Conservation (phyloP, 2,797 vertebrate genomes). For the Lithobates sylvaticus region DNA sequence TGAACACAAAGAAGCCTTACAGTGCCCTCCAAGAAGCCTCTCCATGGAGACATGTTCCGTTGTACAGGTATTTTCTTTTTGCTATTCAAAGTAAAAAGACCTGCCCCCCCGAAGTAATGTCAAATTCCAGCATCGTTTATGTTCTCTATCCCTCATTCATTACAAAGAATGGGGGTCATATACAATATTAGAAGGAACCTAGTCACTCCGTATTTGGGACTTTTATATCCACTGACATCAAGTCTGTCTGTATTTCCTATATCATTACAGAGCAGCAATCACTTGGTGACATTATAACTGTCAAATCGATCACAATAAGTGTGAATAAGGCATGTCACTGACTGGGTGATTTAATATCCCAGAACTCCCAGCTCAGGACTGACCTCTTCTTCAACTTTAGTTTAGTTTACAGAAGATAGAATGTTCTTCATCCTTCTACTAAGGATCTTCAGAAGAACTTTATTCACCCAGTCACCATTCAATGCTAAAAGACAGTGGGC, state of each 20-base stretch:
- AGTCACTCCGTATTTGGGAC: no score
- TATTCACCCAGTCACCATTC: no score
- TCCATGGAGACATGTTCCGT: background rate
- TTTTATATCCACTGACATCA: no score
- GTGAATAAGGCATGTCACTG: no score
- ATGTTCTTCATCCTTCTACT: background rate
- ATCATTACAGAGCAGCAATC: no score
- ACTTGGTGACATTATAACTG: no score
- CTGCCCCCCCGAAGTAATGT: no score
- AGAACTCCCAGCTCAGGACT: background rate
- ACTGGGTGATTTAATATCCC: no score
- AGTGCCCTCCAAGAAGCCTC: background rate
- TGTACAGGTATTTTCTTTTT: background rate
- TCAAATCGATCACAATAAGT: no score
- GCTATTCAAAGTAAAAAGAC: background rate
- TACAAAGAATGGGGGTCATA: background rate
- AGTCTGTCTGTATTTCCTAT: no score
- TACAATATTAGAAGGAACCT: background rate
- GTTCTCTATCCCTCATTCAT: background rate
- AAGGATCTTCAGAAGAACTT: no score
- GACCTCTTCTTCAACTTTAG: constrained; percentile 9
- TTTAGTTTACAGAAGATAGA: background rate
- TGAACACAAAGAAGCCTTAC: constrained; percentile 21
- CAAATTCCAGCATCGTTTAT: background rate
- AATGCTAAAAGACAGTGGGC: no score